Evolutionary conservation across 2,113 vertebrate species (phyloP).

Genomic region (Pygoscelis adeliae): DNA sequence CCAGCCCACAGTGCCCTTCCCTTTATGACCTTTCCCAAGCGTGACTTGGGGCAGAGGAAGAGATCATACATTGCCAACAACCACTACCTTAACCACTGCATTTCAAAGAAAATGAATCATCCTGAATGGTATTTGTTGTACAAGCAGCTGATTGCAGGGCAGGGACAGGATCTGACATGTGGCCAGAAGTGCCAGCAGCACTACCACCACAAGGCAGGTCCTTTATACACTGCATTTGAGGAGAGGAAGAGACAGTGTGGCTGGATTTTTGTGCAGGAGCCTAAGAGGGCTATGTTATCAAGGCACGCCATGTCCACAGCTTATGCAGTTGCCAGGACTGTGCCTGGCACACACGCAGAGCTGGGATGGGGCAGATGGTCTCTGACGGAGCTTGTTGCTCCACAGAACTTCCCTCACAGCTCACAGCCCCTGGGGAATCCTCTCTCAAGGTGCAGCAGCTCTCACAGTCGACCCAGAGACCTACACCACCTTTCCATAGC

Average conservation of each 20-base stretch:
- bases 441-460: neutral
- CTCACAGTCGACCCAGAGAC: neutral
- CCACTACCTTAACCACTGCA: neutral
- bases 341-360: neutral
- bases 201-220: neutral
- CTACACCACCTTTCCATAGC: neutral
- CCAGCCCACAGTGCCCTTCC: neutral
- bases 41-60: neutral
- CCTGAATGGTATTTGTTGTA: neutral
- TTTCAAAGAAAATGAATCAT: neutral
- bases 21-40: neutral
- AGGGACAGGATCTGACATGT: neutral
- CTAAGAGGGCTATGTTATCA: neutral
- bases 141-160: neutral
- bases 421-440: accelerated
- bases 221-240: neutral
- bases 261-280: neutral
- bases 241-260: neutral
- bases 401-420: neutral
- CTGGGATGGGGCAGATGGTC: neutral
- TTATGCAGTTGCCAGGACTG: neutral
- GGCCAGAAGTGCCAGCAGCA: neutral
- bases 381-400: neutral
- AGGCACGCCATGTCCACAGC: neutral
- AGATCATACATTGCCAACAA: neutral